Evolutionary conservation across 2,888 invertebrate genomes (phyloP).

Genomic region (Syritta pipiens): DNA sequence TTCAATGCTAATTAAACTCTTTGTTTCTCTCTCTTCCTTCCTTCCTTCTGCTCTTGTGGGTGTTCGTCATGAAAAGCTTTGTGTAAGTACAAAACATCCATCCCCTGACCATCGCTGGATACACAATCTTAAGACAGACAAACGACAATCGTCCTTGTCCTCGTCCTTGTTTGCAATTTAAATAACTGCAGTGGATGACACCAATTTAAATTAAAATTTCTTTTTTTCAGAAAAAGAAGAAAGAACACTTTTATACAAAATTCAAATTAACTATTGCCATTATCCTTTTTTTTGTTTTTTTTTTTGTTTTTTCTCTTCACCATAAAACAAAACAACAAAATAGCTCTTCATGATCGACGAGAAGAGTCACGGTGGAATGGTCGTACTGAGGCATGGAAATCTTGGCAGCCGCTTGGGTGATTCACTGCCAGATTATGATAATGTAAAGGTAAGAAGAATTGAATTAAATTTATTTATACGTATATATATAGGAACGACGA

Average conservation of each 20-base stretch:
- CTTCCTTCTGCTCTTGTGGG: background rate
- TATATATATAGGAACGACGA: slow-evolving; percentile 25
- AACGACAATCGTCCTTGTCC: no score
- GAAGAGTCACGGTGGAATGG: slow-evolving; percentile 81
- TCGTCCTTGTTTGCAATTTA: no score
- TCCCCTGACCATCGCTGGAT: no score
- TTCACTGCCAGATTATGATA: slow-evolving; percentile 85
- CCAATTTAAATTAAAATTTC: slow-evolving; percentile 25
- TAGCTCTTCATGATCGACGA: slow-evolving; percentile 81
- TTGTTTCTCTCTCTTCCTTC: slow-evolving; percentile 20
- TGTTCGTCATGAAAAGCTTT: slow-evolving; percentile 34
- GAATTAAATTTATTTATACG: slow-evolving; percentile 55
- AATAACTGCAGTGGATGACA: slow-evolving; percentile 12
- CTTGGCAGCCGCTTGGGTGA: slow-evolving; percentile 80
- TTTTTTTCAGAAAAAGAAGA: background rate
- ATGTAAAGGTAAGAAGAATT: slow-evolving; percentile 81
- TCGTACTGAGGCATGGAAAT: slow-evolving; percentile 81
- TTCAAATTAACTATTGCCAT: slow-evolving; percentile 44
- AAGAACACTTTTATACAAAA: slow-evolving; percentile 18
- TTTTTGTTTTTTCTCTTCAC: background rate
- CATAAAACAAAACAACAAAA: slow-evolving; percentile 8
- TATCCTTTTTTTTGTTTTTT: slow-evolving; percentile 15
- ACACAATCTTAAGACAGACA: no score
- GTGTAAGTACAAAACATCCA: slow-evolving; percentile 55
- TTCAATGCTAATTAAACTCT: slow-evolving; percentile 41